These are phyloP conservation scores for Drosophila tsacasi DNA, from an alignment of 1,140 invertebrate genomes.

Conservation along the genomic window DNA sequence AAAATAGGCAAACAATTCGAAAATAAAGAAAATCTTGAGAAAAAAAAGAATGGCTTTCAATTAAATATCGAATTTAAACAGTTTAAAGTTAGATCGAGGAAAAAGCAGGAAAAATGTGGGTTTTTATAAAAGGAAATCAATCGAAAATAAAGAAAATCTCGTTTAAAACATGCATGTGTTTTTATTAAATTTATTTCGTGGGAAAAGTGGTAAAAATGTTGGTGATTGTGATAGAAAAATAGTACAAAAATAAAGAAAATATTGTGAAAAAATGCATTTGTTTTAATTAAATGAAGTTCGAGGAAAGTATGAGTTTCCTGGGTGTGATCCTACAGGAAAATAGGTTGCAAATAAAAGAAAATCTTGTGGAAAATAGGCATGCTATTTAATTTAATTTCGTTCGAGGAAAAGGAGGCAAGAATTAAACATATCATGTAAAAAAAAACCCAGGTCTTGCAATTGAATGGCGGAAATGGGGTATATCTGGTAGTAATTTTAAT, in stretches of 20 bases:
- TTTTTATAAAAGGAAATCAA: not conserved
- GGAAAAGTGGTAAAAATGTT: too few relatives aligned
- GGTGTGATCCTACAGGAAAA: not conserved
- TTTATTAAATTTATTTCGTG: not conserved
- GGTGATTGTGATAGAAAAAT: too few relatives aligned
- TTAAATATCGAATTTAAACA: too few relatives aligned
- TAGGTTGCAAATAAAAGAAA: not conserved
- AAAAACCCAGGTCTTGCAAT: not conserved
- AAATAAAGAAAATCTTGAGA: not conserved
- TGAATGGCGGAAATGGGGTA: too few relatives aligned
- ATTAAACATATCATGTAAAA: not conserved
- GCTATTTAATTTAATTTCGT: too few relatives aligned
- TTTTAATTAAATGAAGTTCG: too few relatives aligned
- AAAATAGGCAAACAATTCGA: slow-evolving; percentile 47
- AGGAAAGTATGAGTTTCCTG: not conserved
- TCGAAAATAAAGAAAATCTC: not conserved
- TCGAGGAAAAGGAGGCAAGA: not conserved
- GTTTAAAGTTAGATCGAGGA: not conserved
- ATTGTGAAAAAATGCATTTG: too few relatives aligned
- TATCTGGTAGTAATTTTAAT: too few relatives aligned
- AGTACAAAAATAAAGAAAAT: too few relatives aligned
- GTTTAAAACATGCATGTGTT: not conserved
- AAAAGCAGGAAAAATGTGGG: too few relatives aligned
- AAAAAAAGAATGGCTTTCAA: too few relatives aligned
- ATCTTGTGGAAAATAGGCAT: too few relatives aligned